Percentiles rank a stretch among this genome's conserved stretches.
phyloP scores from a whole-genome alignment of 2,888 invertebrate species.

The Tetragnatha montana region DNA sequence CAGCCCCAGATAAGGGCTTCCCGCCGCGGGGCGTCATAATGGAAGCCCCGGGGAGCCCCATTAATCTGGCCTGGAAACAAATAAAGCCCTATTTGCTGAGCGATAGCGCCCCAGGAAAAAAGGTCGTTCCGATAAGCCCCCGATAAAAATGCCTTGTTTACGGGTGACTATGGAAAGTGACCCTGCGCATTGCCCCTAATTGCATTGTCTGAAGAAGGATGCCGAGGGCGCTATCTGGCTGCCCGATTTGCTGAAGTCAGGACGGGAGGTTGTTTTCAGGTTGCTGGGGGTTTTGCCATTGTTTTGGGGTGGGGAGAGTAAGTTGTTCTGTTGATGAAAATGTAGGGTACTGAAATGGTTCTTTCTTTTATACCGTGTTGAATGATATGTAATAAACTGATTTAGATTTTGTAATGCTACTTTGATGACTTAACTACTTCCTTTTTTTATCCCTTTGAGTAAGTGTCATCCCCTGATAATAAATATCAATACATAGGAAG shows the following conservation, averaged over 20 bases:
- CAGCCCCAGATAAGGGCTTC: background rate
- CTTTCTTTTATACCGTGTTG: no score
- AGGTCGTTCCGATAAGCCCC: conserved; percentile 37
- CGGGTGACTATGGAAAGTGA: conserved; percentile 9
- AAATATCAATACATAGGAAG: no score
- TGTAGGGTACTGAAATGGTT: no score
- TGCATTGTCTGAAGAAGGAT: conserved; percentile 33
- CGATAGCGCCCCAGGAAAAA: conserved; percentile 41
- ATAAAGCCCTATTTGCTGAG: conserved; percentile 46
- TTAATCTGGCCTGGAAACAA: conserved; percentile 46
- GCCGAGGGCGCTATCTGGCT: background rate
- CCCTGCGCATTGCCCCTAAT: conserved; percentile 17
- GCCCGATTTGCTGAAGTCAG: background rate
- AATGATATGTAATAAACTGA: no score
- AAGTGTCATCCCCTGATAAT: no score
- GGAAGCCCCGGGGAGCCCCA: conserved; percentile 41
- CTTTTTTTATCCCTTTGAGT: no score
- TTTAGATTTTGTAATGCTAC: no score
- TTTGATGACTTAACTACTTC: no score
- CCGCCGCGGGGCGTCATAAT: conserved; percentile 20
- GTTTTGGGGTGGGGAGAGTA: background rate
- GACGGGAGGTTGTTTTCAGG: background rate
- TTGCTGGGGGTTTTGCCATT: background rate
- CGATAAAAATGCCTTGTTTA: conserved; percentile 43
- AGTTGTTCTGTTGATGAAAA: no score